Percentiles rank a stretch among this genome's conserved stretches.
Evolutionary conservation across 2,797 vertebrate species (phyloP).

Genomic region (Molothrus ater): DNA sequence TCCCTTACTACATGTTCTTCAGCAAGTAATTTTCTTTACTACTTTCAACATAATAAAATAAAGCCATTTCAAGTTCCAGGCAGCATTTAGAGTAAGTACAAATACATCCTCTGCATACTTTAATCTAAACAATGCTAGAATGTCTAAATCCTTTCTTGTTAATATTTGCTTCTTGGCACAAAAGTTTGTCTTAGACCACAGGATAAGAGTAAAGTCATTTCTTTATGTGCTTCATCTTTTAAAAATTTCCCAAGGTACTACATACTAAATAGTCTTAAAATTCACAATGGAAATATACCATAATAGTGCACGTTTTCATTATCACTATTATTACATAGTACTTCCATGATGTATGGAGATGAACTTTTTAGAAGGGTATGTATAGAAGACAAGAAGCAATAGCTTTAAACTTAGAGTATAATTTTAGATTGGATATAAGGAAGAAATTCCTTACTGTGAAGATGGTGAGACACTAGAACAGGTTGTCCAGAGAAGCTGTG

Average conservation of each 20-base stretch:
- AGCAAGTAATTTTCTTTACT: not conserved
- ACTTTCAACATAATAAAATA: not conserved
- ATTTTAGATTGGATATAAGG: not conserved
- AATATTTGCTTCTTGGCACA: not conserved
- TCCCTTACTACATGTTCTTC: not conserved
- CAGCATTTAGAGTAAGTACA: not conserved
- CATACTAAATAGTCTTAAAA: not conserved
- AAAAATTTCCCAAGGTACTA: not conserved
- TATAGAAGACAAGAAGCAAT: not conserved
- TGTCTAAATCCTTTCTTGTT: not conserved
- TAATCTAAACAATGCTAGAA: not conserved
- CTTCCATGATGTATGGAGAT: not conserved
- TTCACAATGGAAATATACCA: not conserved
- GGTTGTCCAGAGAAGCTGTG: not conserved
- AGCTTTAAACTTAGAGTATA: not conserved
- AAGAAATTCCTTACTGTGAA: not conserved
- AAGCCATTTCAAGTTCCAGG: not conserved
- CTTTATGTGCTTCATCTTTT: not conserved
- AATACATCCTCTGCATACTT: not conserved
- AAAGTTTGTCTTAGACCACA: not conserved
- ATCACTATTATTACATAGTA: not conserved
- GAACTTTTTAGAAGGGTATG: not conserved
- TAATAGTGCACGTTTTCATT: rapidly evolving
- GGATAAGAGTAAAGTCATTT: not conserved
- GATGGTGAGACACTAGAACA: not conserved